Percentiles rank a stretch among this genome's conserved stretches.
Evolutionary conservation across 2,113 vertebrate genomes (phyloP).

Genomic region (Cygnus atratus): DNA sequence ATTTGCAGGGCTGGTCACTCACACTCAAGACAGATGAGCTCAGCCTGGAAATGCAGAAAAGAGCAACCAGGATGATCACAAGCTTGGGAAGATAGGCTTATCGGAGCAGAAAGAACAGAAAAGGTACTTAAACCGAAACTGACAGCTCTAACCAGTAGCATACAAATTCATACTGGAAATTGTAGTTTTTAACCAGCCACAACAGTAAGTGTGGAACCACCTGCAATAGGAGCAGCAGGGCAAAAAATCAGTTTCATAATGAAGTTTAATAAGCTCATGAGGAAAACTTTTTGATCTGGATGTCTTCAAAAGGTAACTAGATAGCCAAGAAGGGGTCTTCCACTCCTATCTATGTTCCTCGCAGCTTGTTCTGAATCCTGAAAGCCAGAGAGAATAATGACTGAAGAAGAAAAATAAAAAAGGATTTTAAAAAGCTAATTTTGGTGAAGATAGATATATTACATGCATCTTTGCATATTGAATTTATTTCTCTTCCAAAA

Average conservation of each 20-base stretch:
- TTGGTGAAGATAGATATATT: neutral
- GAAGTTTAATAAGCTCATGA: neutral
- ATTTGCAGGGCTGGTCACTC: neutral
- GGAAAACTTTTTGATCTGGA: neutral
- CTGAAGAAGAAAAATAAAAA: neutral
- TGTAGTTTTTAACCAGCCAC: neutral
- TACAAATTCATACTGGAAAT: neutral
- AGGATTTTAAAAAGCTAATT: neutral
- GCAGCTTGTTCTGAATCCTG: neutral
- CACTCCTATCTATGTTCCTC: neutral
- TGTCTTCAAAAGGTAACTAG: neutral
- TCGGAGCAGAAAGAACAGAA: neutral
- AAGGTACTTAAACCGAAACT: neutral
- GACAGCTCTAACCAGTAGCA: neutral
- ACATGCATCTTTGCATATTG: neutral
- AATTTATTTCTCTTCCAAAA: neutral
- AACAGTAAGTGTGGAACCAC: neutral
- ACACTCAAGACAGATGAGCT: neutral
- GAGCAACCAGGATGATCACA: neutral
- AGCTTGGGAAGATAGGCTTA: neutral
- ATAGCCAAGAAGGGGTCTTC: neutral
- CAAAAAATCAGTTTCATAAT: neutral
- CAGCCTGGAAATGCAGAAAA: neutral
- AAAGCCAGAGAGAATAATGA: neutral
- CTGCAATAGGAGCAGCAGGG: neutral